A percentile compares a stretch with the other conserved stretches of the same genome.
Evolutionary conservation across 2,113 vertebrate genomes (phyloP).

Genomic region (Notechis scutatus): DNA sequence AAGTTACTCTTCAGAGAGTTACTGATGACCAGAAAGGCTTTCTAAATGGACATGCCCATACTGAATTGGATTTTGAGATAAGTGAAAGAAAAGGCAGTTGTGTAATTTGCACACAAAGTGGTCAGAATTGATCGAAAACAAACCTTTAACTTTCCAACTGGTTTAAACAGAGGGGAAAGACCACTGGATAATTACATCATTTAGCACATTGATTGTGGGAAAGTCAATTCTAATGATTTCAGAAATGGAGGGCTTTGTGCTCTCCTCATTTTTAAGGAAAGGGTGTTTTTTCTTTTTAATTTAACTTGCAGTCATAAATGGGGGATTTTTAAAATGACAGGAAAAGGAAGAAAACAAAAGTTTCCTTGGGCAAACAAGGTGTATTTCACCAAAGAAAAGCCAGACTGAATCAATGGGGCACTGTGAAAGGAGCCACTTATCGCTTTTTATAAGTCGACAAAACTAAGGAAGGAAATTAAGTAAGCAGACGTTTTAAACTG

Average conservation of each 20-base stretch:
- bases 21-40: slow-evolving; percentile 48
- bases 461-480: slow-evolving; percentile 60
- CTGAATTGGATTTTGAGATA: slow-evolving; percentile 83
- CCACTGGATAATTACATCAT: slow-evolving; percentile 87
- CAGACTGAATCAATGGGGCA: slow-evolving; percentile 81
- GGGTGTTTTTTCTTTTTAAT: slow-evolving; percentile 51
- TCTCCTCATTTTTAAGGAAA: slow-evolving; percentile 76
- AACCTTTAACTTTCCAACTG: slow-evolving; percentile 86
- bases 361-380: slow-evolving; percentile 92
- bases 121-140: slow-evolving; percentile 86
- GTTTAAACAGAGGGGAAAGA: slow-evolving; percentile 77
- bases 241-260: slow-evolving; percentile 83
- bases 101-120: slow-evolving; percentile 85
- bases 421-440: slow-evolving; percentile 79
- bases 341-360: slow-evolving; percentile 84
- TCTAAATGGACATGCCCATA: slow-evolving; percentile 44
- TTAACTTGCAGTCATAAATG: slow-evolving; percentile 60
- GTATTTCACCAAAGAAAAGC: slow-evolving; percentile 67
- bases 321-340: slow-evolving; percentile 66
- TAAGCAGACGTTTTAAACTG: slow-evolving; percentile 40
- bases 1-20: slow-evolving; percentile 46
- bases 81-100: slow-evolving; percentile 81
- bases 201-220: slow-evolving; percentile 86
- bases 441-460: slow-evolving; percentile 61
- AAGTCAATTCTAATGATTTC: slow-evolving; percentile 85